Evolutionary conservation across 2,113 vertebrate genomes (phyloP), one percentile per base, ranked within the genome.

Genomic region (Pyxicephalus adspersus): DNA sequence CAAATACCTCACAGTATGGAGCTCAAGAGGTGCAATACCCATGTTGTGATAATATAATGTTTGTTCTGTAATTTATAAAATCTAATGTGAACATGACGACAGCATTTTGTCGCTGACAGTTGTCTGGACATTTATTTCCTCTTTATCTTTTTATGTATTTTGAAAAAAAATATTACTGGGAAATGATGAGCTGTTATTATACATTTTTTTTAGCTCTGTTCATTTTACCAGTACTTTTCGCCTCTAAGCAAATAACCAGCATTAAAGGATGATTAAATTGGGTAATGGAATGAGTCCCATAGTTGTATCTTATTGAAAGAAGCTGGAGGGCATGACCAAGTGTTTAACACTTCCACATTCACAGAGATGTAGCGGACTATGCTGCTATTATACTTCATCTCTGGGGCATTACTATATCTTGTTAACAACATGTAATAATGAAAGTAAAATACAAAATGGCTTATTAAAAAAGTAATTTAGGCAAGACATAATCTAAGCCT

Each of bases 291-390:
- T 58, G 11, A 84, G 51, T 2, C 74, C 79, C 28, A 60, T 64
- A 29, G 20, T 0, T 8, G 75, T 68, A 23, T 68, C 28, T 87
- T 78, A 88, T 63, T 83, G 67, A 73, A 83, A 85, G 71, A 80
- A 76, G 76, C 22, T 50, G 72, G 18, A 85, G 50, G 20, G 31
- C 54, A 80, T 83, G 75, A 20, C 73, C 34, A 75, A 82, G 34
- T 72, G 68, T 84, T 87, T 82, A 87, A 86, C 76, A 13, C 66
- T 66, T 87, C 83, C 45, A 57, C 28, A 57, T 60, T 79, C 73
- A 64, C 73, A 76, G 58, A 63, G 58, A 57, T 50, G 61, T 50
- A 50, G 58, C n/a, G 63, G 58, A 4, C 38, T 45, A 2, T 45
- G 22, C 58, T 63, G 63, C 5, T 64, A 61, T 76, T 51, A 51